Percentiles rank a stretch among this genome's conserved stretches.
Evolutionary conservation across 2,888 invertebrate species (phyloP).

Genomic region (Temnothorax ravouxi): DNA sequence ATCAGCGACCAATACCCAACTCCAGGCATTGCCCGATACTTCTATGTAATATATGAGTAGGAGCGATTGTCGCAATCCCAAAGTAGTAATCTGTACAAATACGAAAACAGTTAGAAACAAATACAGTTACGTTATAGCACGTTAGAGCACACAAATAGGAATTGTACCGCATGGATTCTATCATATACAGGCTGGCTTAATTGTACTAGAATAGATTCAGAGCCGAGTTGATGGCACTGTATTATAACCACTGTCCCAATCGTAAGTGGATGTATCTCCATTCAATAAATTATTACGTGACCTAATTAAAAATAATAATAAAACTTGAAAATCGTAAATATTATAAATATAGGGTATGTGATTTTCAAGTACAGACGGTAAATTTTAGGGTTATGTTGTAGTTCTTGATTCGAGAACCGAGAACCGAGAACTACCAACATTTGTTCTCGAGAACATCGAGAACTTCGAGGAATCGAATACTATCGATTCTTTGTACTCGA

Average conservation of each 20-base stretch:
- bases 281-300: conserved; percentile 97
- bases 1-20: conserved; percentile 97
- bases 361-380: neutral
- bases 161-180: conserved; percentile 92
- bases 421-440: too few relatives aligned
- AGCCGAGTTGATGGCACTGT: conserved; percentile 98
- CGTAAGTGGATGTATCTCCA: conserved; percentile 97
- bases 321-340: conserved; percentile 1
- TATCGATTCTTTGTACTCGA: too few relatives aligned
- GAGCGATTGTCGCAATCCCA: conserved; percentile 99
- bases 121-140: neutral
- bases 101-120: conserved; percentile 44
- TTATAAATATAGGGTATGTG: neutral
- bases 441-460: too few relatives aligned
- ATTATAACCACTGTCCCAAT: conserved; percentile 99
- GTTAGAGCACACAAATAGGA: neutral
- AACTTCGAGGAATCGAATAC: too few relatives aligned
- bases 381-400: too few relatives aligned
- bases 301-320: conserved; percentile 86
- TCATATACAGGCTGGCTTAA: conserved; percentile 98
- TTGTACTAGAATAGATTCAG: conserved; percentile 97
- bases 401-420: too few relatives aligned
- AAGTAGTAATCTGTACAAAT: conserved; percentile 90
- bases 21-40: conserved; percentile 96
- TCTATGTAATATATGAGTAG: conserved; percentile 99